Conservation (phyloP, 2,113 vertebrate species). For the Dinomys branickii region DNA sequence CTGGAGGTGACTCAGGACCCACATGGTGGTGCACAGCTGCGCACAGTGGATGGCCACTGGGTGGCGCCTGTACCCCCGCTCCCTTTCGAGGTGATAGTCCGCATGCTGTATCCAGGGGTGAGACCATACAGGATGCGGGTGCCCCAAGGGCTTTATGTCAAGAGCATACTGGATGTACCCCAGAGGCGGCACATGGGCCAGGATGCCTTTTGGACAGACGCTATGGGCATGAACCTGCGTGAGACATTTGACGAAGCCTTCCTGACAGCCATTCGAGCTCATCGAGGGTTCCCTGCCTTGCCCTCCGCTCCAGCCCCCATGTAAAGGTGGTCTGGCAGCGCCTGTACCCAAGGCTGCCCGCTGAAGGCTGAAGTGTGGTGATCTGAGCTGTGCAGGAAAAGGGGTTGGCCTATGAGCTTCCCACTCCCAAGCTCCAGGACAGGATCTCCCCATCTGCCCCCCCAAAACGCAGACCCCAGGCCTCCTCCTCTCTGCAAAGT, state of each 20-base stretch:
- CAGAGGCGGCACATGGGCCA: constrained; percentile 30
- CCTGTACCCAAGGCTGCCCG: neutral
- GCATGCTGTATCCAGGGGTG: neutral
- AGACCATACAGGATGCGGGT: constrained; percentile 53
- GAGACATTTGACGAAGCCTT: constrained; percentile 75
- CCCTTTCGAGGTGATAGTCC: constrained; percentile 68
- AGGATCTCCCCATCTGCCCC: neutral
- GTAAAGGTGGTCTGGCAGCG: constrained; percentile 49
- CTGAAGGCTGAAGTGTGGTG: neutral
- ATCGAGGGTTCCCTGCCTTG: neutral
- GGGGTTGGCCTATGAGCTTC: neutral
- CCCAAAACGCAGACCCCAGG: neutral
- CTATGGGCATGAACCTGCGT: constrained; percentile 76
- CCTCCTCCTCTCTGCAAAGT: neutral
- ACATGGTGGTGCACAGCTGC: neutral
- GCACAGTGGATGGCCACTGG: neutral
- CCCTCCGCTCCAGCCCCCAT: neutral
- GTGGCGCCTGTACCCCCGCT: constrained; percentile 68
- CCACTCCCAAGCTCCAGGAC: neutral
- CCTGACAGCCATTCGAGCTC: constrained; percentile 11
- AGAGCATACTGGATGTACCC: constrained; percentile 24
- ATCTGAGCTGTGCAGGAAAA: neutral
- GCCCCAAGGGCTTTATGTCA: constrained; percentile 66
- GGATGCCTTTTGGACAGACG: neutral
- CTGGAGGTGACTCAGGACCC: neutral